Percentiles rank a stretch among this genome's conserved stretches.
These are phyloP conservation scores for Drosophila saltans DNA, from an alignment of 1,140 invertebrate species.

Conservation along the genomic window DNA sequence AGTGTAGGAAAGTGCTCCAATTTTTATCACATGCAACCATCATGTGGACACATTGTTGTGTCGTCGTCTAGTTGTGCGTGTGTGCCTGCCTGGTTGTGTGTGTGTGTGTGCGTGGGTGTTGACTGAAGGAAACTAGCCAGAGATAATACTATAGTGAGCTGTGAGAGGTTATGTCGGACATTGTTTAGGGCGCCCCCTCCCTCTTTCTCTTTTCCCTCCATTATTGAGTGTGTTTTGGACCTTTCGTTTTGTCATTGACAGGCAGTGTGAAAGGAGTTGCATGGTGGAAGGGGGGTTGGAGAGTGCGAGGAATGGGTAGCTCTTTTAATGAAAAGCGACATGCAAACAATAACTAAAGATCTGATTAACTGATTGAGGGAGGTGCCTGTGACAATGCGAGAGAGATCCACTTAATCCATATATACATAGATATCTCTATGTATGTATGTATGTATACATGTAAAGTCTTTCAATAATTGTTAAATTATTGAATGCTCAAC, in stretches of 20 bases:
- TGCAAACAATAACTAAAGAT: slow-evolving; percentile 34
- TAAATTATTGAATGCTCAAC: slow-evolving; percentile 5
- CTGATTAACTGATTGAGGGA: slow-evolving; percentile 36
- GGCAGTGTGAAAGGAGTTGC: not conserved
- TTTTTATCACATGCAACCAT: slow-evolving; percentile 73
- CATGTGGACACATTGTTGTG: slow-evolving; percentile 24
- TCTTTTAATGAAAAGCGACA: slow-evolving; percentile 48
- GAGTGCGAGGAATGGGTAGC: not conserved
- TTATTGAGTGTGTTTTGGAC: slow-evolving; percentile 6
- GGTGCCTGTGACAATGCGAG: slow-evolving; percentile 1
- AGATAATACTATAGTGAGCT: slow-evolving; percentile 15
- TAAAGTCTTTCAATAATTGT: slow-evolving; percentile 3
- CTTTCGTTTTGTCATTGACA: slow-evolving; percentile 15
- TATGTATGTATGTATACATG: not conserved
- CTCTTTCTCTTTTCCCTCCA: slow-evolving; percentile 29
- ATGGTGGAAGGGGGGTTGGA: not conserved
- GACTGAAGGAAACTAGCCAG: slow-evolving; percentile 22
- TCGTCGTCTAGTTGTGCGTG: slow-evolving; percentile 14
- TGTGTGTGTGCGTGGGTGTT: slow-evolving; percentile 23
- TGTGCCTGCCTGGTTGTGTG: too few species aligned
- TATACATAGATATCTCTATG: not conserved
- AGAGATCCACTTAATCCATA: slow-evolving; percentile 4
- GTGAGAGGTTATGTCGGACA: slow-evolving; percentile 23
- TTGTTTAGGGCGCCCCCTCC: not conserved
- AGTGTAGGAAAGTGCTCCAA: slow-evolving; percentile 53